Evolutionary conservation across 2,888 invertebrate species (phyloP), one percentile per base, ranked within the genome.

Genomic region (Deroplatys truncata): DNA sequence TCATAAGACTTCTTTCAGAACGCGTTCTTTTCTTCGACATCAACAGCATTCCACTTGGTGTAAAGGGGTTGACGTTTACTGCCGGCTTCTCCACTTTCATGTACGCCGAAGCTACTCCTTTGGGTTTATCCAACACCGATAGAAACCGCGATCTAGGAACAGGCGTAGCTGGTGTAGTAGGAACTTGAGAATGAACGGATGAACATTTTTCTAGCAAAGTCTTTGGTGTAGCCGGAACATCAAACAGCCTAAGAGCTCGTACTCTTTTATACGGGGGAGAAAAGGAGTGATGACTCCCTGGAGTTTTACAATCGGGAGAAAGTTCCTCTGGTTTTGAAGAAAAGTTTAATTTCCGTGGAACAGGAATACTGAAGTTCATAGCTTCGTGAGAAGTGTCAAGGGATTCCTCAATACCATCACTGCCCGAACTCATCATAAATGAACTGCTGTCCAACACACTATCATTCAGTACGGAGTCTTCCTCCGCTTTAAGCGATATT

Each of bases 21-120:
- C 96, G 93, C 5, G 95, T 95, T 28, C 97, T 94, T 92, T 97
- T 97, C 91, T 96, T 96, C 90, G 96, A 96, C 89, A 95, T 95
- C 90, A 96, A 92, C 49, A 96, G 93, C 89, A 91, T 89, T 28
- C 90, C 91, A 82, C 88, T 96, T 8, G 97, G 97, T 8, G 97
- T 97, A 92, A 98, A 98, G 0, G 98, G 98, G 94, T 98, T 98
- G 85, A 98, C 96, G 93, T 98, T 98, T 49, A 96, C 97, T 0
- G 95, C 92, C 0, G 96, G 95, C 90, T 95, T 94, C 8, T 94
- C 94, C 35, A 85, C n/a, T 84, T 84, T 84, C 28, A 85, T 82
- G 56, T 90, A 89, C 1, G 90, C 91, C 31, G 92, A 92, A 20
- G 94, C 92, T n/a, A 94, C 93, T 82, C 93, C 92, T 90, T 94